Conservation (phyloP, 2,113 vertebrate species). For the Lophura nycthemera region DNA sequence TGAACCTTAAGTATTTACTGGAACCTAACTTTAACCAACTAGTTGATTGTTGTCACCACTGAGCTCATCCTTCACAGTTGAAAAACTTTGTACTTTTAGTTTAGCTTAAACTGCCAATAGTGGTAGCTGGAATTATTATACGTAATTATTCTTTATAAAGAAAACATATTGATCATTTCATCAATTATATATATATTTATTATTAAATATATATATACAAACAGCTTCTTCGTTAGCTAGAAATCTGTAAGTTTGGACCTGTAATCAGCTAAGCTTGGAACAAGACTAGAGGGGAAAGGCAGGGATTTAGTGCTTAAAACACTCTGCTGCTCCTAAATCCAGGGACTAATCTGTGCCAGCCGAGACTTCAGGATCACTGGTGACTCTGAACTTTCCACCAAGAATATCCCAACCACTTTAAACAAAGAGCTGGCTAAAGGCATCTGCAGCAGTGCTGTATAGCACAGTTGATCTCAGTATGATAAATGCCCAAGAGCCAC, state of each 20-base stretch:
- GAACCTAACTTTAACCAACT: not conserved
- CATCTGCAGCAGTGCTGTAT: not conserved
- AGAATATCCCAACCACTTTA: not conserved
- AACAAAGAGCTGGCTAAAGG: not conserved
- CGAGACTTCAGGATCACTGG: slow-evolving; percentile 17
- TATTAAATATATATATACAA: not conserved
- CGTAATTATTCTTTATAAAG: not conserved
- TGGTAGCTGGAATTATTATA: not conserved
- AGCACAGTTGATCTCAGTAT: not conserved
- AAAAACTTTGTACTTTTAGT: not conserved
- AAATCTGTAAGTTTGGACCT: slow-evolving; percentile 51
- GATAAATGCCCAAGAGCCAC: not conserved
- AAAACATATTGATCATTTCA: not conserved
- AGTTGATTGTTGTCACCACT: not conserved
- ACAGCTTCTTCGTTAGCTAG: slow-evolving; percentile 8
- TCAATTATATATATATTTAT: not conserved
- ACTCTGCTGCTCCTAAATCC: slow-evolving; percentile 61
- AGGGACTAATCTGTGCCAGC: slow-evolving; percentile 47
- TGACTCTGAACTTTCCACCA: slow-evolving; percentile 8
- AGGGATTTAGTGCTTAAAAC: slow-evolving; percentile 63
- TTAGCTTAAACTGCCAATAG: not conserved
- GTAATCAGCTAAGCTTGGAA: slow-evolving; percentile 48
- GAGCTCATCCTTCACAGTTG: not conserved
- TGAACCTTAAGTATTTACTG: not conserved
- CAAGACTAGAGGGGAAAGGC: slow-evolving; percentile 52